phyloP scores from a whole-genome alignment of 2,888 invertebrate genomes.

The Timema podura region DNA sequence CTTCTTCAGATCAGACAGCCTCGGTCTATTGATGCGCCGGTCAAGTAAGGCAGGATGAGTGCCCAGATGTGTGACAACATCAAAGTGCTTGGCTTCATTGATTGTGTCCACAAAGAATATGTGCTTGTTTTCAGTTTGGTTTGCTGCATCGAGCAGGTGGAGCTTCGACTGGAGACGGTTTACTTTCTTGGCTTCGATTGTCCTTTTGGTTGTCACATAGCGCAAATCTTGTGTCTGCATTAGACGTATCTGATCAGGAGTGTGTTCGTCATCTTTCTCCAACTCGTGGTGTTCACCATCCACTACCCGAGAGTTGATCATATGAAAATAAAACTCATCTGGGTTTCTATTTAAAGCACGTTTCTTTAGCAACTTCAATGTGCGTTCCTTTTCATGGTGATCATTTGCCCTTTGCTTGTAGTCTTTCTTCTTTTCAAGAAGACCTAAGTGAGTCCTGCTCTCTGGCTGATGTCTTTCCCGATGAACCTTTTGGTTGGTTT shows the following conservation, averaged over 20 bases:
- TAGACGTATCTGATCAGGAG: conserved; percentile 77
- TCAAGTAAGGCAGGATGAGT: conserved; percentile 69
- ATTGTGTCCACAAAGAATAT: conserved; percentile 70
- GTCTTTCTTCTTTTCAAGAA: conserved; percentile 87
- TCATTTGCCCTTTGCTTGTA: conserved; percentile 74
- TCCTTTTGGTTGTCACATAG: conserved; percentile 82
- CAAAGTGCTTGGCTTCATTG: conserved; percentile 57
- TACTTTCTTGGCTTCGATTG: conserved; percentile 75
- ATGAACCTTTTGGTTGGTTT: conserved; percentile 79
- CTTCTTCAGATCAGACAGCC: conserved; percentile 27
- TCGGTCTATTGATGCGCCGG: conserved; percentile 51
- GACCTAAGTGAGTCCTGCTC: conserved; percentile 68
- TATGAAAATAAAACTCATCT: conserved; percentile 98
- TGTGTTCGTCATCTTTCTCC: conserved; percentile 66
- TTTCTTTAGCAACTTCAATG: conserved; percentile 74
- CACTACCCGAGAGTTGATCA: conserved; percentile 80
- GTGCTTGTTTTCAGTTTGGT: conserved; percentile 68
- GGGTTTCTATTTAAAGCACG: conserved; percentile 90
- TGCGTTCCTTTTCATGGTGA: conserved; percentile 75
- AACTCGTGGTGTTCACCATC: conserved; percentile 60
- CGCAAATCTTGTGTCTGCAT: conserved; percentile 91
- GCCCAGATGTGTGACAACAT: conserved; percentile 65
- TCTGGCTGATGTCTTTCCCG: conserved; percentile 82
- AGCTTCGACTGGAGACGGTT: conserved; percentile 70
- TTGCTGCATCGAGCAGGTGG: conserved; percentile 74